phyloP scores from a whole-genome alignment of 1,140 invertebrate genomes.

The Lepidurus couesii region DNA sequence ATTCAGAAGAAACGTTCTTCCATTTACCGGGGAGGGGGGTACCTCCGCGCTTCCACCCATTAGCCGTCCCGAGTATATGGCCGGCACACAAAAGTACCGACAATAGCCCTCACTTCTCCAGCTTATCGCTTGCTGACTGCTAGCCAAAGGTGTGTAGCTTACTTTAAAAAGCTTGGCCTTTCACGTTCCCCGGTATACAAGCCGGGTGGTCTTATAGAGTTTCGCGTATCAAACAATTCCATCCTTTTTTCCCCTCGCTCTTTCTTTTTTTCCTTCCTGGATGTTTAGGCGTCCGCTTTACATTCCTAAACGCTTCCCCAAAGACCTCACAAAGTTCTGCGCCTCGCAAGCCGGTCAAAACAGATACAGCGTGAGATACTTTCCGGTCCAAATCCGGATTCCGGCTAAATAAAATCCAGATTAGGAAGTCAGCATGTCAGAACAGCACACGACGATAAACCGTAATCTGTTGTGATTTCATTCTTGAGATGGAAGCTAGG shows the following conservation, averaged over 20 bases:
- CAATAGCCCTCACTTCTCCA: not conserved
- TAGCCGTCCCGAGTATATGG: not conserved
- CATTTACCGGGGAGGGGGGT: not conserved
- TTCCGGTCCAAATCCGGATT: too few relatives aligned
- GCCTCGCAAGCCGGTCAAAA: too few relatives aligned
- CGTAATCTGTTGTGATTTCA: too few relatives aligned
- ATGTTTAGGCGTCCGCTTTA: not conserved
- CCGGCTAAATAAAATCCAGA: too few relatives aligned
- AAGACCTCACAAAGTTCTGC: too few relatives aligned
- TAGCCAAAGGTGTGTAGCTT: constrained; percentile 7
- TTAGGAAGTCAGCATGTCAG: too few relatives aligned
- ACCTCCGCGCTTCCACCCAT: not conserved
- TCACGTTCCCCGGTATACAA: not conserved
- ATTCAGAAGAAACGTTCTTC: not conserved
- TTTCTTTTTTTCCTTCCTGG: not conserved
- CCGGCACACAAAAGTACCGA: not conserved
- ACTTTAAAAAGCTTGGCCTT: not conserved
- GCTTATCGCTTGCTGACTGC: not conserved
- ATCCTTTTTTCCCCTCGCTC: not conserved
- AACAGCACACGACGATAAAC: too few relatives aligned
- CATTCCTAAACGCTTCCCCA: not conserved
- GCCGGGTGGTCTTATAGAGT: constrained; percentile 17
- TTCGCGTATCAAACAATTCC: constrained; percentile 2
- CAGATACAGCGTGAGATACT: too few relatives aligned
- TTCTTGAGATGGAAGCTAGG: too few relatives aligned